Conservation (phyloP, 2,113 vertebrate genomes). For the Sterrhoptilus dennistouni region DNA sequence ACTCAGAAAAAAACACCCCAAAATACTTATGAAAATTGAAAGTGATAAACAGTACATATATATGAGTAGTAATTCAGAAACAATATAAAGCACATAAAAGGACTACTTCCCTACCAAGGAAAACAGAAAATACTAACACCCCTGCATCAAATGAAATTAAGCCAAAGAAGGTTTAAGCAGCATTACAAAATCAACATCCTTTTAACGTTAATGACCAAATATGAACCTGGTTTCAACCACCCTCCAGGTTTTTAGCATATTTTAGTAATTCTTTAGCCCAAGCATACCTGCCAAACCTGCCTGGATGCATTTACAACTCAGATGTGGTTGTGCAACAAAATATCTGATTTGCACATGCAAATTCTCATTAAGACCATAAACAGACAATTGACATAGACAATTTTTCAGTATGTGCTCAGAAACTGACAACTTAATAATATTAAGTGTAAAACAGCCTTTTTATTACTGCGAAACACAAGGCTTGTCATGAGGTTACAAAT, state of each 20-base stretch:
- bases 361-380: not conserved
- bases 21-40: not conserved
- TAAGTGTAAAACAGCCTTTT: not conserved
- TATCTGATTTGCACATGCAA: not conserved
- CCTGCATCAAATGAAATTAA: conserved; percentile 50
- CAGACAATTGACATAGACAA: not conserved
- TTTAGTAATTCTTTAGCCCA: not conserved
- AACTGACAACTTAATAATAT: not conserved
- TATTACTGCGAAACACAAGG: not conserved
- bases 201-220: not conserved
- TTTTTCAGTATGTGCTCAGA: not conserved
- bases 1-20: not conserved
- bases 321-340: not conserved
- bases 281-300: not conserved
- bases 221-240: not conserved
- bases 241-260: not conserved
- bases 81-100: not conserved
- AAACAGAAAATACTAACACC: conserved; percentile 16
- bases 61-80: conserved; percentile 24
- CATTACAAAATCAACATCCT: conserved; percentile 1
- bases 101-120: conserved; percentile 40
- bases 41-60: not conserved
- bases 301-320: not conserved
- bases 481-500: not conserved
- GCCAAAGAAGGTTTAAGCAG: conserved; percentile 8